phyloP scores from a whole-genome alignment of 1,140 invertebrate genomes.

The Drosophila arizonae region DNA sequence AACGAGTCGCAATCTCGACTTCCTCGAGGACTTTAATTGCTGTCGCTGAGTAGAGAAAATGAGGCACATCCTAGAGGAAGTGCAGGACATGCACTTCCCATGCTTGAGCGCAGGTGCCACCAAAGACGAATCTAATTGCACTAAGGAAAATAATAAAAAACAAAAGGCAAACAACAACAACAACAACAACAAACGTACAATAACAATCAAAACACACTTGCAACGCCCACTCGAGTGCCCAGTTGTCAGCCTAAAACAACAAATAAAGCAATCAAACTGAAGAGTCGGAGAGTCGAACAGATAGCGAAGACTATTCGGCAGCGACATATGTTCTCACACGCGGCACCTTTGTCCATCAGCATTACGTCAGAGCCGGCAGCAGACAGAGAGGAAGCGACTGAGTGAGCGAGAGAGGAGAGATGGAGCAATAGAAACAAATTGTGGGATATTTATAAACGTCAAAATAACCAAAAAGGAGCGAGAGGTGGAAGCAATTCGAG shows the following conservation, averaged over 20 bases:
- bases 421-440: conserved; percentile 63
- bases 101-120: conserved; percentile 51
- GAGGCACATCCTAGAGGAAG: conserved; percentile 63
- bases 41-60: conserved; percentile 41
- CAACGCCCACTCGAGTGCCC: conserved; percentile 57
- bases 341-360: conserved; percentile 76
- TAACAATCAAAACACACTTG: conserved; percentile 77
- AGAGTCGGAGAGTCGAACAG: conserved; percentile 8
- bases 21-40: conserved; percentile 14
- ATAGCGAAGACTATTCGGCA: conserved; percentile 6
- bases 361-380: conserved; percentile 59
- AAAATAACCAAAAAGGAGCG: conserved; percentile 67
- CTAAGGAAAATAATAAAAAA: conserved; percentile 2
- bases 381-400: conserved; percentile 5
- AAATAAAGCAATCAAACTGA: conserved; percentile 79
- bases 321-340: conserved; percentile 70
- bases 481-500: background rate
- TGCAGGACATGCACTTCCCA: conserved; percentile 49
- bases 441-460: conserved; percentile 81
- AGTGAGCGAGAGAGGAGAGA: background rate
- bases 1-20: conserved; percentile 4
- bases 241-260: conserved; percentile 69
- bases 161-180: conserved; percentile 26
- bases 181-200: conserved; percentile 19
- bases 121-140: conserved; percentile 71